phyloP scores from a whole-genome alignment of 2,113 vertebrate genomes.

The Lasiurus borealis region DNA sequence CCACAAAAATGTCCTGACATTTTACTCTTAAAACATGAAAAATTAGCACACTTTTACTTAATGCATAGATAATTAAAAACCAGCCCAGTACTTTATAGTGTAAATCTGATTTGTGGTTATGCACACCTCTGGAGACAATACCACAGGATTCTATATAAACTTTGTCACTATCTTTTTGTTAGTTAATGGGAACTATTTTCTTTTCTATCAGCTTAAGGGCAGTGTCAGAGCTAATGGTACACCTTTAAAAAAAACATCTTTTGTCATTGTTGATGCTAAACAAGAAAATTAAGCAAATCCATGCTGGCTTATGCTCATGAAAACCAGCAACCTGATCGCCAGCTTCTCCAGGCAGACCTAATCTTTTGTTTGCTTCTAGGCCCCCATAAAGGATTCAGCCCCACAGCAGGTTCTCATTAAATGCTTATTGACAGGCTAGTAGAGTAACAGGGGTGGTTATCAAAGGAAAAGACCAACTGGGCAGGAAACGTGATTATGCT shows the following conservation, averaged over 20 bases:
- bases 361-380: conserved; percentile 12
- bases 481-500: background rate
- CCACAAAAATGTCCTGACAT: conserved; percentile 98
- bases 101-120: conserved; percentile 25
- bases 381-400: background rate
- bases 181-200: conserved; percentile 38
- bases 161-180: conserved; percentile 40
- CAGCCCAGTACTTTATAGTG: background rate
- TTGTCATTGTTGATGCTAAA: conserved; percentile 11
- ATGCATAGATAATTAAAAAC: conserved; percentile 52
- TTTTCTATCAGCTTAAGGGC: background rate
- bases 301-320: background rate
- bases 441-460: conserved; percentile 18
- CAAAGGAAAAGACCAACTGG: conserved; percentile 60
- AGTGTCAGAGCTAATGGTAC: conserved; percentile 5
- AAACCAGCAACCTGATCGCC: background rate
- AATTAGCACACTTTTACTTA: conserved; percentile 61
- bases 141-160: background rate
- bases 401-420: conserved; percentile 55
- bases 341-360: background rate
- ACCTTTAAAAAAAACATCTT: background rate
- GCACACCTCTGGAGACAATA: conserved; percentile 11
- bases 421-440: conserved; percentile 37
- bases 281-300: conserved; percentile 64
- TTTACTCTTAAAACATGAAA: conserved; percentile 92